Percentiles rank a stretch among this genome's conserved stretches.
These are phyloP conservation scores for Caligus rogercresseyi DNA, from an alignment of 1,140 invertebrate genomes.

Conservation along the genomic window DNA sequence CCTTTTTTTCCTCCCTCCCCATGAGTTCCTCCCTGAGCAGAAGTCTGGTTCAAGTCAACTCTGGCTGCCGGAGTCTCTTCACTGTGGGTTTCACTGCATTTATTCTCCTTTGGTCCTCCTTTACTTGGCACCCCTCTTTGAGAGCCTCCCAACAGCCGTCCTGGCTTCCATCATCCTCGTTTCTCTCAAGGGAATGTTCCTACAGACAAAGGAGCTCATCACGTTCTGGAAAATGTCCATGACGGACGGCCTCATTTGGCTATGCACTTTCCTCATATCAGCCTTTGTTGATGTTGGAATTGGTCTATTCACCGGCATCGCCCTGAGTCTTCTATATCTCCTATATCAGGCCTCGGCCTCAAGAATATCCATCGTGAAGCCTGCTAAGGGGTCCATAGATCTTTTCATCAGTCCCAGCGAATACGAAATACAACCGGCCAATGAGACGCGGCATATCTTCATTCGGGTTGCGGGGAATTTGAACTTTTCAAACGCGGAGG, in stretches of 20 bases:
- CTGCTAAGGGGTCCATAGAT: not conserved
- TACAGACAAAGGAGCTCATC: constrained; percentile 52
- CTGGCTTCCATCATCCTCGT: constrained; percentile 76
- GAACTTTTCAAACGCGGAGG: not conserved
- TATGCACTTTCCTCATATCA: constrained; percentile 58
- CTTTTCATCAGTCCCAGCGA: constrained; percentile 1
- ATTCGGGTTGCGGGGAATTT: not conserved
- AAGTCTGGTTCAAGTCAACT: constrained; percentile 56
- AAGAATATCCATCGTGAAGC: constrained; percentile 35
- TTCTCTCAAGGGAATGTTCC: constrained; percentile 69
- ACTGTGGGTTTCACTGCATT: constrained; percentile 46
- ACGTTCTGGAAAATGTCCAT: constrained; percentile 55
- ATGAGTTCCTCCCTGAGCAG: constrained; percentile 62
- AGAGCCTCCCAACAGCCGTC: constrained; percentile 52
- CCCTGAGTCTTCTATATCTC: constrained; percentile 47
- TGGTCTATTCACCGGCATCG: constrained; percentile 51
- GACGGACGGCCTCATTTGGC: constrained; percentile 67
- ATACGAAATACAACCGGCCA: not conserved
- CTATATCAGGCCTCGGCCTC: constrained; percentile 38
- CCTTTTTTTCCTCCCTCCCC: constrained; percentile 67
- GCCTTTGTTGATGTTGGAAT: constrained; percentile 65
- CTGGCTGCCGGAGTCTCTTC: constrained; percentile 58
- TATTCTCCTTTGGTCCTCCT: constrained; percentile 47
- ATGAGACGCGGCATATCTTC: not conserved
- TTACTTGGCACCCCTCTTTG: constrained; percentile 69